Evolutionary conservation across 2,797 vertebrate species (phyloP).

Genomic region (Gadopsis marmoratus): DNA sequence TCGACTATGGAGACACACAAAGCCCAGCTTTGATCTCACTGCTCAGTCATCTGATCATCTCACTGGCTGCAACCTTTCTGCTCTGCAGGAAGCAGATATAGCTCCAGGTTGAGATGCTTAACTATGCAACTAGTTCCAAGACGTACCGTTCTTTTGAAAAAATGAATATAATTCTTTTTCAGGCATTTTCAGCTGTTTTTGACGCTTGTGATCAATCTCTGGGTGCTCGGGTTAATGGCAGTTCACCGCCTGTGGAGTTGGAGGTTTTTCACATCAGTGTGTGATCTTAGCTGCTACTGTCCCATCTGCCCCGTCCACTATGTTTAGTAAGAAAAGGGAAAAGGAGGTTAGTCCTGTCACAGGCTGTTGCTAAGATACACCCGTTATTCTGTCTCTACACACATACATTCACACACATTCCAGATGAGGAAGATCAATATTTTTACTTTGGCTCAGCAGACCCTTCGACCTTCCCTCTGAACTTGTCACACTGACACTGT

Average conservation of each 20-base stretch:
- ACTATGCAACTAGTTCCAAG: constrained; percentile 25
- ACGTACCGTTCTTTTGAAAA: constrained; percentile 12
- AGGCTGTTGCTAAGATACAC: constrained; percentile 33
- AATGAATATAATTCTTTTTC: not conserved
- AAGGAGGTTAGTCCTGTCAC: constrained; percentile 54
- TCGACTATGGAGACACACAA: constrained; percentile 50
- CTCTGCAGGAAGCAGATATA: constrained; percentile 50
- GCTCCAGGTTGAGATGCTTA: constrained; percentile 36
- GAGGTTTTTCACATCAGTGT: constrained; percentile 50
- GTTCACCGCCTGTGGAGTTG: constrained; percentile 33
- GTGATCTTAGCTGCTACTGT: constrained; percentile 50
- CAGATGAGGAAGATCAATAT: not conserved
- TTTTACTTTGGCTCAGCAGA: constrained; percentile 14
- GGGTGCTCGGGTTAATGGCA: constrained; percentile 31
- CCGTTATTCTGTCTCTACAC: constrained; percentile 14
- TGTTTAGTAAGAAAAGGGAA: constrained; percentile 39
- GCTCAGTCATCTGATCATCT: constrained; percentile 64
- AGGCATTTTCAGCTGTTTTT: constrained; percentile 7
- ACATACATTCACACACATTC: constrained; percentile 17
- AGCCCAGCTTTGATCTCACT: constrained; percentile 57
- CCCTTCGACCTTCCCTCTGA: constrained; percentile 33
- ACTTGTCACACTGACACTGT: constrained; percentile 48
- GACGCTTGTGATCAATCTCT: constrained; percentile 5
- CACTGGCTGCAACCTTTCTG: constrained; percentile 30
- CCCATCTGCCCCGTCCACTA: constrained; percentile 25